Percentiles rank a stretch among this genome's conserved stretches.
Conservation (phyloP, 2,113 vertebrate species). For the Nanorana parkeri region DNA sequence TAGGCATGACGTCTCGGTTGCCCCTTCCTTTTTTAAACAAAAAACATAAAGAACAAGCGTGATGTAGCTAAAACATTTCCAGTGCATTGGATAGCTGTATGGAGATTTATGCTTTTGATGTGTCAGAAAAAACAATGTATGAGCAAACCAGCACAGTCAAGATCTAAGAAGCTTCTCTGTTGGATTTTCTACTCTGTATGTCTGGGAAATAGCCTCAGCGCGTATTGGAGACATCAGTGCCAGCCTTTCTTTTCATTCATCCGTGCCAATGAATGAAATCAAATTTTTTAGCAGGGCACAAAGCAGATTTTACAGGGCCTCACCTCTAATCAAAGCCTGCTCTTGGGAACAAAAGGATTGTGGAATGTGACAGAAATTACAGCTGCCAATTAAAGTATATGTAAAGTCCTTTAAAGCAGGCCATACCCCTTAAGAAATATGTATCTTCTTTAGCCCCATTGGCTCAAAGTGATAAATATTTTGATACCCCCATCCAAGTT, state of each 20-base stretch:
- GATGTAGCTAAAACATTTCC: too few relatives aligned
- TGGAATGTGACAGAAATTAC: background rate
- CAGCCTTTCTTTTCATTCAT: constrained; percentile 67
- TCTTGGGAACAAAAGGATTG: constrained; percentile 50
- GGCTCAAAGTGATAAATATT: too few relatives aligned
- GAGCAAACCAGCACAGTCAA: constrained; percentile 53
- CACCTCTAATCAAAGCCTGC: constrained; percentile 64
- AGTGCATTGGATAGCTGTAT: too few relatives aligned
- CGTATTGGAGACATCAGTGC: constrained; percentile 66
- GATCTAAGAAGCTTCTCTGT: constrained; percentile 62
- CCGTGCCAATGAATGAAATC: constrained; percentile 70
- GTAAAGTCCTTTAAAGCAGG: too few relatives aligned
- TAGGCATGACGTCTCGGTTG: too few relatives aligned
- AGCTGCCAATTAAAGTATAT: background rate
- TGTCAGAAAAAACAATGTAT: constrained; percentile 34
- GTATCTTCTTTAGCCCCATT: too few relatives aligned
- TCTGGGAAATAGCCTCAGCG: constrained; percentile 62
- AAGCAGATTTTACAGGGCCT: constrained; percentile 41
- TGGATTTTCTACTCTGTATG: constrained; percentile 33
- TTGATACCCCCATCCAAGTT: too few relatives aligned
- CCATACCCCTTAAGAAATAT: too few relatives aligned
- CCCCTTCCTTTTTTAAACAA: too few relatives aligned
- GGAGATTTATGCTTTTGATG: too few relatives aligned
- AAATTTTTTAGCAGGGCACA: constrained; percentile 62
- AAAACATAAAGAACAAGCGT: too few relatives aligned